Evolutionary conservation across 2,797 vertebrate species (phyloP).

Genomic region (Geotrypetes seraphini): DNA sequence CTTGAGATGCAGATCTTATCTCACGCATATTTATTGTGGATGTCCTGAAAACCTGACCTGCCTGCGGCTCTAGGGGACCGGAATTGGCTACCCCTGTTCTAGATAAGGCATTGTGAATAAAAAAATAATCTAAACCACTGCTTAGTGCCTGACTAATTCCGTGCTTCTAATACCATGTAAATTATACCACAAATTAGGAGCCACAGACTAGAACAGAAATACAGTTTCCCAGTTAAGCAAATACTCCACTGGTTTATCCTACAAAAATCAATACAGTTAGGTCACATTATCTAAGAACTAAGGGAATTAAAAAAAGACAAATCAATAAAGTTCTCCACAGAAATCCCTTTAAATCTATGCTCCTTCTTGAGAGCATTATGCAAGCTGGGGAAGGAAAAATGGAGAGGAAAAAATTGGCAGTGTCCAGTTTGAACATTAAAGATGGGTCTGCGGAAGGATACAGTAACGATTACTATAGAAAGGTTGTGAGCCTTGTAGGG

Average conservation of each 20-base stretch:
- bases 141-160: too few species aligned
- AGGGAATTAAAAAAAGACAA: conserved; percentile 24
- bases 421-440: neutral
- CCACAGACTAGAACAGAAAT: conserved; percentile 7
- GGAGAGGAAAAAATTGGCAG: conserved; percentile 8
- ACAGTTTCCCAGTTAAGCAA: conserved; percentile 1
- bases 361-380: conserved; percentile 23
- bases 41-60: too few species aligned
- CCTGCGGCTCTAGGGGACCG: too few species aligned
- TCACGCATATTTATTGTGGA: too few species aligned
- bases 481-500: too few species aligned
- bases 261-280: conserved; percentile 16
- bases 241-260: conserved; percentile 17
- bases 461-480: too few species aligned
- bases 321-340: conserved; percentile 23
- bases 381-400: conserved; percentile 23
- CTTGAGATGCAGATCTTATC: too few species aligned
- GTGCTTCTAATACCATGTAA: too few species aligned
- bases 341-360: conserved; percentile 19
- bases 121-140: too few species aligned
- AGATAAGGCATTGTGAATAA: too few species aligned
- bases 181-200: neutral
- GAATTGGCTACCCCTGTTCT: too few species aligned
- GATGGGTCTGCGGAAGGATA: too few species aligned
- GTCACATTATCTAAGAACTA: conserved; percentile 10